phyloP scores from a whole-genome alignment of 2,113 vertebrate species.

The Colaptes auratus region DNA sequence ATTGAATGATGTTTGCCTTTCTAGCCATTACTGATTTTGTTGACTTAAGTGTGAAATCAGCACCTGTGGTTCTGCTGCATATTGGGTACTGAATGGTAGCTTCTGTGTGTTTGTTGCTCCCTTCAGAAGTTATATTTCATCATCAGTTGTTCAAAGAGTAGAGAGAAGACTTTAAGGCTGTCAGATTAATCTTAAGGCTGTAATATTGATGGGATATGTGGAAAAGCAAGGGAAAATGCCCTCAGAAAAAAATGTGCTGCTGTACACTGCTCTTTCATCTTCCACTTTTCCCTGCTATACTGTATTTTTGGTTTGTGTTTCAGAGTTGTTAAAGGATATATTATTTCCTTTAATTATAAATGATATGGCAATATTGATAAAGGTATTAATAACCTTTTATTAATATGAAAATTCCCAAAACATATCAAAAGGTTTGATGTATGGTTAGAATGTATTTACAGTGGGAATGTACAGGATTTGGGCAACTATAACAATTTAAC shows the following conservation, averaged over 20 bases:
- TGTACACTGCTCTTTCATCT: neutral
- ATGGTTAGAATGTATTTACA: no score
- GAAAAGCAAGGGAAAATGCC: neutral
- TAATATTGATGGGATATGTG: neutral
- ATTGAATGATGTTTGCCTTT: neutral
- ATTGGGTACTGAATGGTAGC: neutral
- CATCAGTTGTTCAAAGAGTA: neutral
- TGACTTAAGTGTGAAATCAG: neutral
- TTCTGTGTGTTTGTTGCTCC: neutral
- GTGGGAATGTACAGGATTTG: no score
- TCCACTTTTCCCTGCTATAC: neutral
- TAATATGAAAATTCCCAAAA: no score
- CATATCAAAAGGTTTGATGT: no score
- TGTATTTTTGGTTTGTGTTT: neutral
- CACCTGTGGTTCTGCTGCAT: neutral
- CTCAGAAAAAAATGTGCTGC: neutral
- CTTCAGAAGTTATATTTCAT: neutral
- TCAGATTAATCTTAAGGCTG: neutral
- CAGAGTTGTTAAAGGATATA: neutral
- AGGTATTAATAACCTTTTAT: no score
- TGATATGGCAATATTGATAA: no score
- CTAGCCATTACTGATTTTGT: neutral
- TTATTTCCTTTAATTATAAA: no score
- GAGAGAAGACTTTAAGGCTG: neutral
- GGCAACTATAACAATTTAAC: no score